Evolutionary conservation across 2,113 vertebrate genomes (phyloP).

Genomic region (Bubalus kerabau): DNA sequence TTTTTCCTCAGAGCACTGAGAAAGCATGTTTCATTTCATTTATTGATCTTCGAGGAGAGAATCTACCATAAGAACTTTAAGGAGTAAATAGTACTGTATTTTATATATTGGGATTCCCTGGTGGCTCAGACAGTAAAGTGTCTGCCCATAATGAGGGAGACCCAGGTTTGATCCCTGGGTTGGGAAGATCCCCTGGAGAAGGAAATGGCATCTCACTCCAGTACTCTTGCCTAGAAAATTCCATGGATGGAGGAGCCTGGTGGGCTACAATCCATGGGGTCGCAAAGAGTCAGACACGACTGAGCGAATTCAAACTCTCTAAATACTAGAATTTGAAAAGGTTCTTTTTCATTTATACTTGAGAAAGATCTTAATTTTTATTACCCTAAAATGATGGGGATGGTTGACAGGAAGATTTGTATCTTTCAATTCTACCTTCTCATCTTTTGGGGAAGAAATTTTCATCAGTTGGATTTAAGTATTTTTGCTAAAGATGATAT

Average conservation of each 20-base stretch:
- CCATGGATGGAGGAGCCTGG: no score
- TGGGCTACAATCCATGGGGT: no score
- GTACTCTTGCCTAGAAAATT: no score
- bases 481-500: neutral
- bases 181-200: no score
- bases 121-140: no score
- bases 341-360: neutral
- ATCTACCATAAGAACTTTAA: neutral
- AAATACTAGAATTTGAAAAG: neutral
- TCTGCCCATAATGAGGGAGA: no score
- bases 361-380: neutral
- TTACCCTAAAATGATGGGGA: neutral
- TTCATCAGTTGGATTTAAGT: neutral
- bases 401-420: neutral
- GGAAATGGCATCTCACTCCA: no score
- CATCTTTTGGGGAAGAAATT: neutral
- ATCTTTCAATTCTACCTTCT: neutral
- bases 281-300: no score
- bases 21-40: neutral
- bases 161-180: no score
- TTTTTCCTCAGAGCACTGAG: neutral
- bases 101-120: neutral
- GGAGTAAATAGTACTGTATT: neutral
- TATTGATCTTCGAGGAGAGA: neutral
- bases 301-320: neutral